These are phyloP conservation scores for Oryzias curvinotus DNA, from an alignment of 2,113 vertebrate species.

Conservation along the genomic window DNA sequence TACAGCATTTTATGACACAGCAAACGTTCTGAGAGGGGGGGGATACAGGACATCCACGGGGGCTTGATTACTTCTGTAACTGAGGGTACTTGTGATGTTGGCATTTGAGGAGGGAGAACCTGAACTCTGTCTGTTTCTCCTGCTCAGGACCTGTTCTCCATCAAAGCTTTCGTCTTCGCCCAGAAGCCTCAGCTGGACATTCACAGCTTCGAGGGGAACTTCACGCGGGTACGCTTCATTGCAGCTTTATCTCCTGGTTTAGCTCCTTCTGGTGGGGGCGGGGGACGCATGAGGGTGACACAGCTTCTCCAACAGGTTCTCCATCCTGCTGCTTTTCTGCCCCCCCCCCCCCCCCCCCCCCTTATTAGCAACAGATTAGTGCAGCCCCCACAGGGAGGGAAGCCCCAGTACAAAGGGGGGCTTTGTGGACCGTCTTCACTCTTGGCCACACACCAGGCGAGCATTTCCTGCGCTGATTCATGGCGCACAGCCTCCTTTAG, in stretches of 20 bases:
- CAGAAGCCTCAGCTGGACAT: slow-evolving; percentile 97
- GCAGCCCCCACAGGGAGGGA: slow-evolving; percentile 68
- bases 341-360: slow-evolving; percentile 49
- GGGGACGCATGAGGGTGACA: too few relatives aligned
- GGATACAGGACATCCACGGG: too few relatives aligned
- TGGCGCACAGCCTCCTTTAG: slow-evolving; percentile 72
- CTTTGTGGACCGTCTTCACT: slow-evolving; percentile 79
- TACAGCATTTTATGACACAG: too few relatives aligned
- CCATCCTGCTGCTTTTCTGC: slow-evolving; percentile 12
- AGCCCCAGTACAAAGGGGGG: slow-evolving; percentile 72
- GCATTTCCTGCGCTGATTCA: slow-evolving; percentile 81
- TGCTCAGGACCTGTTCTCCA: slow-evolving; percentile 93
- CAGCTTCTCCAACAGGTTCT: slow-evolving; percentile 51
- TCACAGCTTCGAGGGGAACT: slow-evolving; percentile 97
- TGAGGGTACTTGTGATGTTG: slow-evolving; percentile 61
- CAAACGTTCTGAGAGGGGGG: too few relatives aligned
- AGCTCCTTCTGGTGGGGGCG: too few relatives aligned
- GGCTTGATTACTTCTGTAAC: too few relatives aligned
- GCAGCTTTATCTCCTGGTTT: too few relatives aligned
- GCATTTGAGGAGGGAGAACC: slow-evolving; percentile 85
- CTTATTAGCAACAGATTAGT: slow-evolving; percentile 82
- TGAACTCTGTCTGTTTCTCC: not conserved
- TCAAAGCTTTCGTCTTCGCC: slow-evolving; percentile 90
- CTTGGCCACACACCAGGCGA: slow-evolving; percentile 82
- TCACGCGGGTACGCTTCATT: slow-evolving; percentile 84